Evolutionary conservation across 2,888 invertebrate genomes (phyloP), one percentile per base, ranked within the genome.

Genomic region (Blastobasis lacticolella): DNA sequence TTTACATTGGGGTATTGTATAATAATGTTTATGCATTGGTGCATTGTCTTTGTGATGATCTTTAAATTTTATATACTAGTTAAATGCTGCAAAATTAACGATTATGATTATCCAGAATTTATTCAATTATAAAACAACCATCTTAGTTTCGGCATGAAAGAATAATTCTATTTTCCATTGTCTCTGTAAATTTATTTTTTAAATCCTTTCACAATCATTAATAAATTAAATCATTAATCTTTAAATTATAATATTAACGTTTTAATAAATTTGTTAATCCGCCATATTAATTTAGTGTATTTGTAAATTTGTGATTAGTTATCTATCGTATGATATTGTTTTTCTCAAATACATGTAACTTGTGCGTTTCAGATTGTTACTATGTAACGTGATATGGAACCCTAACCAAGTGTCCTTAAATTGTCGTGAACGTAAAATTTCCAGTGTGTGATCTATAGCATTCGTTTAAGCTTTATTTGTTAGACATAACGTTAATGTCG

Each of bases 401-500:
- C 61, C 62, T 62, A 69, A 73, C 61, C 58, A 73, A 77, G 84
- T 79, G 85, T 86, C 86, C 87, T 88, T 79, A 80, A 73, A 62
- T 70, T 75, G 63, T 64, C 67, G 68, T 69, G 58, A 60, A 57
- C 23, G 66, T 60, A 57, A 80, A 80, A 78, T 80, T 80, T 82
- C 84, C 86, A 86, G 84, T 86, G 83, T 76, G 73, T 76, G 67
- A 71, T 80, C 23, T 75, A 73, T 74, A 73, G 74, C 73, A 74
- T 81, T 83, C 78, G 79, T 80, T 84, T 85, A 82, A 81, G 83
- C 82, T 85, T 83, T 84, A 86, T 77, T 79, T 5, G 75, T 79
- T 85, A 83, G 83, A 85, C 80, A 76, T 80, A 69, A 57, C 60
- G 52, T 62, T 79, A 75, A 78, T 81, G 80, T 88, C 85, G 84